Evolutionary conservation across 2,797 vertebrate genomes (phyloP).

Genomic region (Rhinogobio ventralis): DNA sequence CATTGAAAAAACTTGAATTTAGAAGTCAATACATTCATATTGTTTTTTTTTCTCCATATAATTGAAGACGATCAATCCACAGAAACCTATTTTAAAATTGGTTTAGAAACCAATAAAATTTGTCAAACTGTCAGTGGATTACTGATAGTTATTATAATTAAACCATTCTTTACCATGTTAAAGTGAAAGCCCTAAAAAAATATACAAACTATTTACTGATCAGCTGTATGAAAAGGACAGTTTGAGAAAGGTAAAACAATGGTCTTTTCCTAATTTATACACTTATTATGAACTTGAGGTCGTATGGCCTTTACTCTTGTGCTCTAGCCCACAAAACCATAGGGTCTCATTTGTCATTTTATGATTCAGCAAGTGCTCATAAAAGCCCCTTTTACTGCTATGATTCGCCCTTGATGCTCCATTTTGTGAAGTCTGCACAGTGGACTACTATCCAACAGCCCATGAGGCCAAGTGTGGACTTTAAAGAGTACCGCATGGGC

Average conservation of each 20-base stretch:
- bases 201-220: not conserved
- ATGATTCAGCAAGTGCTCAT: constrained; percentile 31
- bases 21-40: not conserved
- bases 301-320: not conserved
- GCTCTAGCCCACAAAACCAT: not conserved
- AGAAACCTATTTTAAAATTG: not conserved
- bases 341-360: constrained; percentile 36
- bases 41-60: not conserved
- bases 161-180: not conserved
- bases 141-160: not conserved
- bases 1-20: not conserved
- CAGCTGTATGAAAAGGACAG: not conserved
- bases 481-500: not conserved
- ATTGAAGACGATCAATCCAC: not conserved
- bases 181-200: not conserved
- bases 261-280: not conserved
- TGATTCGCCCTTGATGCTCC: constrained; percentile 17
- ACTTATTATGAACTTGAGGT: constrained; percentile 14
- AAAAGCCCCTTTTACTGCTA: constrained; percentile 9
- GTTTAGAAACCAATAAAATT: not conserved
- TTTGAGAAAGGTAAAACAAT: constrained; percentile 5
- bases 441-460: not conserved
- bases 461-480: not conserved
- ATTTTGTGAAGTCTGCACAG: constrained; percentile 6
- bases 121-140: not conserved